Base-by-base conservation (phyloP, 2,113 vertebrate genomes). In the Oxyruncus cristatus region DNA sequence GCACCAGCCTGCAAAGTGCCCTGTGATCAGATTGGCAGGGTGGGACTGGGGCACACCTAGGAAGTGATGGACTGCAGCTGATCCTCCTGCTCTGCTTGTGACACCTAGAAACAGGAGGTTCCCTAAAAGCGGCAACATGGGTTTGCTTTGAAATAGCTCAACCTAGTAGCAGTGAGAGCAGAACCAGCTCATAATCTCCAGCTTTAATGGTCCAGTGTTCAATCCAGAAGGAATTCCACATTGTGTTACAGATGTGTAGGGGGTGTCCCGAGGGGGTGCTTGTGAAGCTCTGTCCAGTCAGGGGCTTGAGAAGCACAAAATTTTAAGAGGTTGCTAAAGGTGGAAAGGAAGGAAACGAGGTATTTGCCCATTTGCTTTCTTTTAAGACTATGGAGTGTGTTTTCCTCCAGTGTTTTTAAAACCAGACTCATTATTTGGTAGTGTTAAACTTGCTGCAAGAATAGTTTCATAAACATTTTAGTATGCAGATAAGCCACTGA, bases 401-500 rank as follows among this genome's bases (percentile, higher is more conserved):
- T 93, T 74, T 86, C 61, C 0, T 4, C 17, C 26, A 55, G 53
- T 70, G 28, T 91, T 95, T 88, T 73, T 79, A 79, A 78, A 78
- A 85, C 32, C 47, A 46, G 59, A 41, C 18, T 42, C 2, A 9
- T 77, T 72, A 78, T 84, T 72, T 86, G 70, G 37, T 85, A 85
- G 56, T 46, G 44, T 76, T 82, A 86, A 77, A 19, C 72, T 91
- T 90, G 70, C 67, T 81, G 79, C 67, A 74, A 35, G 44, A 81
- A 49, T 78, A 78, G 55, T 68, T 92, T 61, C 92, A 63, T 92
- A 85, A 94, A 58, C 92, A 88, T 61, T 94, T 91, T 71, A 85
- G 32, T 61, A 59, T 90, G 49, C 75, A 93, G 83, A 81, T 93
- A 78, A 93, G 72, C 65, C 22, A 19, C 41, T 82, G 80, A 76